Evolutionary conservation across 2,888 invertebrate genomes (phyloP).

Genomic region (Limenitis camilla): DNA sequence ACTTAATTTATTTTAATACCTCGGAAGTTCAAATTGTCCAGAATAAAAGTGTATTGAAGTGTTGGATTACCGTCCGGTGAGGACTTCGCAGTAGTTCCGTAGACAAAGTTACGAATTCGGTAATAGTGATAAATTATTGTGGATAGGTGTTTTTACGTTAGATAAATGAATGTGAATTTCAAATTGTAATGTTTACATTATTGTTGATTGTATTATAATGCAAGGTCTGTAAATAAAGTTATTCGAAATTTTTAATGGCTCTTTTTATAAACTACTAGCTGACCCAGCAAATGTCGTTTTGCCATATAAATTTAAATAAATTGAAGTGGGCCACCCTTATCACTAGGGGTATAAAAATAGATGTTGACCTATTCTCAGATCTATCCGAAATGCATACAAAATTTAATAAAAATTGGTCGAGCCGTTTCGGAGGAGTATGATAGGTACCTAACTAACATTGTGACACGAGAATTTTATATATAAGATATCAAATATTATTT

Average conservation of each 20-base stretch:
- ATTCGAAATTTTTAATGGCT: conserved; percentile 55
- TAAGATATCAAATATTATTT: no score
- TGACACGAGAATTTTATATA: no score
- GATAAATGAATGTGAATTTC: conserved; percentile 68
- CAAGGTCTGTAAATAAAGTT: conserved; percentile 73
- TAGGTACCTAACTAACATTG: no score
- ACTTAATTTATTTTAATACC: no score
- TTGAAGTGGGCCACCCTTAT: no score
- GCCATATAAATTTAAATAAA: no score
- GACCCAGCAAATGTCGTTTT: no score
- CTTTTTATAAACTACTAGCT: conserved; percentile 30
- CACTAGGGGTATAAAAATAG: no score
- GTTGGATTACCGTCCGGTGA: conserved; percentile 47
- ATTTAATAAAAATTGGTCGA: no score
- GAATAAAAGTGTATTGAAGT: conserved; percentile 20
- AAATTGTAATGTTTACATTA: conserved; percentile 61
- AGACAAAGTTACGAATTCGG: conserved; percentile 41
- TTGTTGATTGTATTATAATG: conserved; percentile 74
- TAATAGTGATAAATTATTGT: conserved; percentile 49
- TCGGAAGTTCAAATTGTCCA: not conserved
- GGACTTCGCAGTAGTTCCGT: conserved; percentile 23
- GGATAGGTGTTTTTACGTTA: conserved; percentile 67
- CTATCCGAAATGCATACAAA: no score
- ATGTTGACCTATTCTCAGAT: no score
- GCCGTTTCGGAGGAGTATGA: no score